Evolutionary conservation across 1,140 invertebrate species (phyloP), one percentile per base, ranked within the genome.

Genomic region (Phthorimaea operculella): DNA sequence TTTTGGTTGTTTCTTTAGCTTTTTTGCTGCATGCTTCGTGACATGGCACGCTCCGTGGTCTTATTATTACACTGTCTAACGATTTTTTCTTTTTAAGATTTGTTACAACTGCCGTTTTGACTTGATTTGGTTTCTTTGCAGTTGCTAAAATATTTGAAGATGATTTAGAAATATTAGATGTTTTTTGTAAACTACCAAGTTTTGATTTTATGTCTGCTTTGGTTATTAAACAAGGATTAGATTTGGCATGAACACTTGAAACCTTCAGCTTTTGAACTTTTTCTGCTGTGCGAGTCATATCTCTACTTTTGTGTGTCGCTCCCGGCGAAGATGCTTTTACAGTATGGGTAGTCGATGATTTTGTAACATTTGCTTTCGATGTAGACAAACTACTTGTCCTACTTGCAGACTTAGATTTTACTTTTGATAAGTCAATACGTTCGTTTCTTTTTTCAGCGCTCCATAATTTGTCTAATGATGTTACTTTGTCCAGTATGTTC

Each of bases 381-480:
- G 47, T 49, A 42, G 55, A 58, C 33, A n/a, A 12, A 53, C 5
- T 59, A 58, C 58, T 76, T 49, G 61, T 53, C 50, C 60, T 51
- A 9, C 17, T 8, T 2, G 11, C 21, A 51, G 60, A 58, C 69
- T 74, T 76, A 48, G 64, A 52, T 72, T 68, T 77, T 51, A 63
- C 52, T 76, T 81, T 74, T 34, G 76, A 28, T 51, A 71, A 36
- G 56, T 84, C 77, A 28, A 82, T 81, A 11, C 68, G 64, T 71
- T 83, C 82, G 63, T 83, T 85, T 56, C 82, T 70, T 63, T 82
- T 85, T 63, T 85, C 79, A 21, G 81, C 69, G 66, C 77, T 76
- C 82, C 82, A 85, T 34, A 83, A 55, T 70, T 83, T 87, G 62
- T 87, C 85, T 55, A 87, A 62, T 18, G 85, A 72, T 11, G 81